A percentile compares a stretch with the other conserved stretches of the same genome.
Conservation (phyloP, 2,113 vertebrate species). For the Orthonyx spaldingii region DNA sequence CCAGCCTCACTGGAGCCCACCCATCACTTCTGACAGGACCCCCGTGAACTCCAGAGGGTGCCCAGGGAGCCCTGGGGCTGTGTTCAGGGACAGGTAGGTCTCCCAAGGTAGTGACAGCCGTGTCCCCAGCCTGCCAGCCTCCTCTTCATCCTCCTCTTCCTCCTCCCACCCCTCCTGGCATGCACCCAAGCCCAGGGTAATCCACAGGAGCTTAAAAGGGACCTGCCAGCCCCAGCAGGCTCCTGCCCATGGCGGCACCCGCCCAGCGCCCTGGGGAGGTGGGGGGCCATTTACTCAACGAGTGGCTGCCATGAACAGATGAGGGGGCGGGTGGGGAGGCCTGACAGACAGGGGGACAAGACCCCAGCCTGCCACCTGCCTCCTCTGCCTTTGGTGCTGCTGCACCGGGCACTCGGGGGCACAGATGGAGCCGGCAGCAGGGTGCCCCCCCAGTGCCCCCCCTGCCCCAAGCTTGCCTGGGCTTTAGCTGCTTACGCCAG, state of each 20-base stretch:
- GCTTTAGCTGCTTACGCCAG: conserved; percentile 44
- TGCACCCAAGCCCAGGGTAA: neutral
- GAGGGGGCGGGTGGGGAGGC: neutral
- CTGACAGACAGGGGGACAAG: neutral
- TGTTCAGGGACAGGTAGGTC: neutral
- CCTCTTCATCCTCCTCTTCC: neutral
- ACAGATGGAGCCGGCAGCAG: conserved; percentile 23
- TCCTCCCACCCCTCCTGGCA: neutral
- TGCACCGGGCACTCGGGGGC: neutral
- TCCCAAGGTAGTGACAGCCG: neutral
- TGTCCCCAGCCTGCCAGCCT: neutral
- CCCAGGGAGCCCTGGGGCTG: neutral
- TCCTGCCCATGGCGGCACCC: neutral
- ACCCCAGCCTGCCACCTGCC: neutral
- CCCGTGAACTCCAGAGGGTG: neutral
- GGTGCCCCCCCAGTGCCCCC: neutral
- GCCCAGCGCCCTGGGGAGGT: neutral
- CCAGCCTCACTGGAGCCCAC: neutral
- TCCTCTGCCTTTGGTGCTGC: neutral
- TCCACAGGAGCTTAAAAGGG: conserved; percentile 17
- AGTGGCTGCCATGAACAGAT: neutral
- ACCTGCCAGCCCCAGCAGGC: neutral
- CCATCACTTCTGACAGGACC: neutral
- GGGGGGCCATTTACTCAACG: neutral
- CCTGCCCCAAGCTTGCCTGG: conserved; percentile 2